Evolutionary conservation across 2,888 invertebrate species (phyloP).

Genomic region (Corbicula japonica): DNA sequence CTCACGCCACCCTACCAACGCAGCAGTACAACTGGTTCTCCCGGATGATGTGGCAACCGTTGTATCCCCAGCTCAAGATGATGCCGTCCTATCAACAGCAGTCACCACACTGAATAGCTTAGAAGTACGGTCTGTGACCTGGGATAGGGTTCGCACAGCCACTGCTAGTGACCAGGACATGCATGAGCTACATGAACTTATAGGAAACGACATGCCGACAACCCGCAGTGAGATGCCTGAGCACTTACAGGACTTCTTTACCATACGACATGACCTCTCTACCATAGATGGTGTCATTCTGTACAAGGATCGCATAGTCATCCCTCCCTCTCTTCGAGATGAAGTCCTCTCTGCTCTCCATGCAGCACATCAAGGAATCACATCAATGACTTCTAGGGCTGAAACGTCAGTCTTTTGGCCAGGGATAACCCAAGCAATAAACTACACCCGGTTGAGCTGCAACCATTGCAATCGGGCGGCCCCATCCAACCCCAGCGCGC

Average conservation of each 20-base stretch:
- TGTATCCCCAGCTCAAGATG: background rate
- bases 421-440: slow-evolving; percentile 67
- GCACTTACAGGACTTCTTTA: slow-evolving; percentile 33
- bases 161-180: slow-evolving; percentile 64
- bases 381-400: slow-evolving; percentile 68
- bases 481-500: slow-evolving; percentile 70
- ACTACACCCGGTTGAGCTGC: slow-evolving; percentile 35
- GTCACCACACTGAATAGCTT: slow-evolving; percentile 11
- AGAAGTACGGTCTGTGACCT: slow-evolving; percentile 50
- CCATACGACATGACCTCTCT: slow-evolving; percentile 36
- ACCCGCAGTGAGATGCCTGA: slow-evolving; percentile 33
- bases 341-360: slow-evolving; percentile 62
- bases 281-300: slow-evolving; percentile 63
- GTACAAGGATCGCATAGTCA: slow-evolving; percentile 68
- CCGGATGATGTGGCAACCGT: slow-evolving; percentile 43
- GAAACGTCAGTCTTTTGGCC: slow-evolving; percentile 74
- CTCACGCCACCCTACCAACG: slow-evolving; percentile 56
- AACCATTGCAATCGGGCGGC: slow-evolving; percentile 66
- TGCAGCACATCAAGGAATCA: slow-evolving; percentile 74
- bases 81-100: background rate
- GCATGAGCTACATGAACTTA: slow-evolving; percentile 22
- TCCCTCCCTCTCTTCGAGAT: slow-evolving; percentile 64
- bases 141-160: slow-evolving; percentile 59
- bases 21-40: slow-evolving; percentile 14
- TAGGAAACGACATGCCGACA: slow-evolving; percentile 42